Evolutionary conservation across 1,140 invertebrate genomes (phyloP), one percentile per base, ranked within the genome.

Genomic region (Sycobia sp.): DNA sequence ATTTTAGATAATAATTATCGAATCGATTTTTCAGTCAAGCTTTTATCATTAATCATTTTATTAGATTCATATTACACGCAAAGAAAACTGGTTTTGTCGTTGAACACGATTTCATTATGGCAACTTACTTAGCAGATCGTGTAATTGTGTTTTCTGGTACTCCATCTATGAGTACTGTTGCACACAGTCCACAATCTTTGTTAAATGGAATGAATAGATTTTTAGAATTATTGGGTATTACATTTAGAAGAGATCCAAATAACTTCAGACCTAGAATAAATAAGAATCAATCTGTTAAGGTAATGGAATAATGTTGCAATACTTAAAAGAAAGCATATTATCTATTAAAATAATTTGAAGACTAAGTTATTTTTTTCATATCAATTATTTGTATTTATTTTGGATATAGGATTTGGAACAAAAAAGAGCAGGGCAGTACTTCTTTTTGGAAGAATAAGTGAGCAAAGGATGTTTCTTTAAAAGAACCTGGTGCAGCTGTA

Each of bases 61-160:
- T 49, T 73, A 97, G 96, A 69, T 99, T 98, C 77, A 98, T 99
- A 80, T 84, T 99, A 38, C 97, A 99, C 76, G 95, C 97, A 0
- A 99, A 99, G 84, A 97, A 98, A 79, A 99, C 97, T 25, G 98
- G 96, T 27, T 99, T 99, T 81, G 91, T 99, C 27, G 98, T 99
- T 0, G 98, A 99, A 87, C 98, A 99, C 89, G 98, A 99, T 87
- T 99, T 99, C 75, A 99, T 99, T 56, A 99, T 99, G 98, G 96
- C 97, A 3, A 99, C 98, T 0, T 99, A 99, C 82, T 85, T 99
- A 39, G 96, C 98, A 14, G 98, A 99, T 83, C 86, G 97, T 53
- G 98, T 99, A 0, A 98, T 99, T 71, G 97, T 99, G 20, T 99
- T 99, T 81, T 97, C 99, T 77, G 98, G 98, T 38, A 80, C 78